Evolutionary conservation across 2,888 invertebrate species (phyloP).

Genomic region (Mythimna ferrago): DNA sequence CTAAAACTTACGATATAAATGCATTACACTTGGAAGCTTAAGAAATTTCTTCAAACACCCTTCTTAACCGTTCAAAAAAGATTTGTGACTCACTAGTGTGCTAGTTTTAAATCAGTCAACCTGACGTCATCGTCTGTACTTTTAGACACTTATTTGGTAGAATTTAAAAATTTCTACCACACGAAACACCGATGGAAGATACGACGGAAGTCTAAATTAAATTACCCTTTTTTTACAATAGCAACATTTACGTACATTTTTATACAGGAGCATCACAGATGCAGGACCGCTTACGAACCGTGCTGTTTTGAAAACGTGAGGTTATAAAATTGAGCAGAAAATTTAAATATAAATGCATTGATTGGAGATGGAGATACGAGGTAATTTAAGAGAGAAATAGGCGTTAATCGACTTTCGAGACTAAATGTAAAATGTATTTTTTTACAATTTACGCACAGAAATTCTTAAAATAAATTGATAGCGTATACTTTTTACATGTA

Average conservation of each 20-base stretch:
- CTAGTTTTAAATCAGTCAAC: constrained; percentile 39
- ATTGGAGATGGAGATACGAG: background rate
- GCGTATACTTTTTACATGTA: background rate
- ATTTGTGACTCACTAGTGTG: constrained; percentile 6
- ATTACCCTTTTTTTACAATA: constrained; percentile 61
- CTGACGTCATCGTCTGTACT: constrained; percentile 45
- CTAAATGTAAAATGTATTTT: background rate
- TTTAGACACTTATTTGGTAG: constrained; percentile 23
- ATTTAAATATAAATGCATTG: constrained; percentile 11
- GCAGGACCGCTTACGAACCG: constrained; percentile 45
- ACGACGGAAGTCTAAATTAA: constrained; percentile 59
- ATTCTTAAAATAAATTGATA: background rate
- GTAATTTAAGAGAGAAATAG: background rate
- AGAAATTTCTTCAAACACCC: background rate
- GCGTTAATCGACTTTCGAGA: background rate
- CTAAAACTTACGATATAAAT: constrained; percentile 27
- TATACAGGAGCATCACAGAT: constrained; percentile 36
- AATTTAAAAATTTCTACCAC: constrained; percentile 33
- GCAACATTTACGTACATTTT: constrained; percentile 57
- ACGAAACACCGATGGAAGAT: constrained; percentile 59
- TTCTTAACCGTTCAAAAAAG: background rate
- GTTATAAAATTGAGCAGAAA: constrained; percentile 9
- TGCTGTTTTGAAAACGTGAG: constrained; percentile 13
- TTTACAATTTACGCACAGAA: background rate
- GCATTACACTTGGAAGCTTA: constrained; percentile 3